phyloP scores from a whole-genome alignment of 2,888 invertebrate species.

The Nezara viridula region DNA sequence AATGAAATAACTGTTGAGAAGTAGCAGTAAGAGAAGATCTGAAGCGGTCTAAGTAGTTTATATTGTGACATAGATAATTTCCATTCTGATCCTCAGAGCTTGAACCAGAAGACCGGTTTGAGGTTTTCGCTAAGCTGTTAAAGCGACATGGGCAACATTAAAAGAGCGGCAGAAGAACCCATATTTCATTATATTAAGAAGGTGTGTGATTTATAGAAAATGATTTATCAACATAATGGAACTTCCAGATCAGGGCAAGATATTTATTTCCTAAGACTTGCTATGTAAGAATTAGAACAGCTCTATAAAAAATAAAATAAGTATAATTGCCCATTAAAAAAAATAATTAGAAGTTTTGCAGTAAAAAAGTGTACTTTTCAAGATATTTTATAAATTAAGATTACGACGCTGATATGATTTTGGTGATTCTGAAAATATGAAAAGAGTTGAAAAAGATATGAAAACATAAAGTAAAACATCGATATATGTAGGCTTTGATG shows the following conservation, averaged over 20 bases:
- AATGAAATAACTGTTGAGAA: not conserved
- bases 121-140: constrained; percentile 18
- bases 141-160: not conserved
- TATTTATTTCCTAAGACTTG: not conserved
- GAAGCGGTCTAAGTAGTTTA: not conserved
- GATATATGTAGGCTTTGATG: no score
- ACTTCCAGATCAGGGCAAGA: not conserved
- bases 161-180: not conserved
- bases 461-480: no score
- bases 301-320: no score
- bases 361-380: no score
- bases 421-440: no score
- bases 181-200: constrained; percentile 1
- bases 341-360: no score
- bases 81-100: not conserved
- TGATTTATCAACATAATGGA: constrained; percentile 22
- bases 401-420: no score
- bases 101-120: not conserved
- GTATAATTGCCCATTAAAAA: no score
- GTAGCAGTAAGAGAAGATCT: not conserved
- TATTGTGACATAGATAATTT: not conserved
- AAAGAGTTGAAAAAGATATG: no score
- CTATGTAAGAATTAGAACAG: not conserved
- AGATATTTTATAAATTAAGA: no score
- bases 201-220: not conserved